Conservation (phyloP, 2,888 invertebrate species). For the Dasysyrphus albostriatus region DNA sequence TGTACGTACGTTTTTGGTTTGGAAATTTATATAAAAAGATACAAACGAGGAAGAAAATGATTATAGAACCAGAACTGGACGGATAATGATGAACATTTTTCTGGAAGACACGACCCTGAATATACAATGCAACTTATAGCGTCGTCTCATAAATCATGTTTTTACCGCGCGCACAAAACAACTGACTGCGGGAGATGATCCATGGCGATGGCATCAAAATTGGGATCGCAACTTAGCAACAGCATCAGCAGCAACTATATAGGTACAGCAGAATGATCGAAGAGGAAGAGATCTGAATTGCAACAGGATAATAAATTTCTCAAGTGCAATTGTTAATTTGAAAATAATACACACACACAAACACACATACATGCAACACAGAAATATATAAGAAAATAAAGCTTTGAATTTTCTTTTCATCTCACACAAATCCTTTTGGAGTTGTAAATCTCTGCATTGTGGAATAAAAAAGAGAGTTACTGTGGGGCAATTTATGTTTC, state of each 20-base stretch:
- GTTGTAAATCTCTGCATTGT: slow-evolving; percentile 51
- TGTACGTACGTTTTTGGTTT: neutral
- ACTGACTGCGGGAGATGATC: slow-evolving; percentile 49
- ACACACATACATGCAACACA: neutral
- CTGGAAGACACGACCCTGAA: slow-evolving; percentile 42
- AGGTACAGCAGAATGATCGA: slow-evolving; percentile 34
- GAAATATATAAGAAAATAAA: neutral
- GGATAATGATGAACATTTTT: slow-evolving; percentile 42
- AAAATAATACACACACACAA: slow-evolving; percentile 56
- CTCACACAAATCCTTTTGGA: slow-evolving; percentile 24
- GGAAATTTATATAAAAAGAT: neutral
- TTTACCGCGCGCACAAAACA: neutral
- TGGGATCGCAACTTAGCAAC: slow-evolving; percentile 44
- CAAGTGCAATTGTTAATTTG: slow-evolving; percentile 72
- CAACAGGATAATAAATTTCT: slow-evolving; percentile 68
- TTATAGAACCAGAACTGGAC: slow-evolving; percentile 24
- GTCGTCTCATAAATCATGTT: slow-evolving; percentile 62
- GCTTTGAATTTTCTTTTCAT: slow-evolving; percentile 4
- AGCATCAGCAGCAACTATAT: neutral
- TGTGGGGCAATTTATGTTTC: slow-evolving; percentile 68
- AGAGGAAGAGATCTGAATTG: slow-evolving; percentile 59
- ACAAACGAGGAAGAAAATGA: slow-evolving; percentile 17
- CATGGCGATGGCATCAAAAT: slow-evolving; percentile 44
- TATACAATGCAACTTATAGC: slow-evolving; percentile 46
- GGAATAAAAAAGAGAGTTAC: slow-evolving; percentile 25